These are phyloP conservation scores for Saccostrea glomerata DNA, from an alignment of 1,140 invertebrate genomes.

Conservation along the genomic window DNA sequence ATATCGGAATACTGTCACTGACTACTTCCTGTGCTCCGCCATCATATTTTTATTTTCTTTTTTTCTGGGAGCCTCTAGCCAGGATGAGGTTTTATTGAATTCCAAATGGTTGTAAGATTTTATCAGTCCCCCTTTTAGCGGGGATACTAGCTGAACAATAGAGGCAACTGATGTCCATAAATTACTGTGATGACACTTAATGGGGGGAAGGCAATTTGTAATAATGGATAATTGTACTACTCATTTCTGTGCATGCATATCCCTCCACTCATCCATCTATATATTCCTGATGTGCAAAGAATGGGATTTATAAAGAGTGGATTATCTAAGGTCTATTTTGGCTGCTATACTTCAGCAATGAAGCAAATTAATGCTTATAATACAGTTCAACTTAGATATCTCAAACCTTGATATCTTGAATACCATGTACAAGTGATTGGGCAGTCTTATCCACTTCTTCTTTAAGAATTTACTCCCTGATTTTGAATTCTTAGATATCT, in stretches of 20 bases:
- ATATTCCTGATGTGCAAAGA: background rate
- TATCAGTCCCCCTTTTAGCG: constrained; percentile 27
- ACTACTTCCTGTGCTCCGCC: background rate
- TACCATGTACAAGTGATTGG: no score
- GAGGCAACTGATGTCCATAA: background rate
- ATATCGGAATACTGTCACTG: constrained; percentile 25
- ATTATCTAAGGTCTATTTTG: background rate
- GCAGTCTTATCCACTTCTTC: no score
- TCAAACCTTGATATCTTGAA: no score
- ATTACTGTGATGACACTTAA: constrained; percentile 29
- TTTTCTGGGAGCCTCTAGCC: background rate
- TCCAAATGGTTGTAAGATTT: constrained; percentile 19
- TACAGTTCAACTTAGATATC: no score
- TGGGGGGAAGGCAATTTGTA: constrained; percentile 17
- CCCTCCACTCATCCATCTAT: background rate
- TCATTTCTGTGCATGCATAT: background rate
- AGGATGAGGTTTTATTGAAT: constrained; percentile 14
- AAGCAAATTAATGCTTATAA: no score
- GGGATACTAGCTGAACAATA: background rate
- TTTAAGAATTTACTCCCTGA: no score
- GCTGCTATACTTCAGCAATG: background rate
- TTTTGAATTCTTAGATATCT: no score
- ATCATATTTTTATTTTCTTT: constrained; percentile 6
- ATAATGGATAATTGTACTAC: background rate
- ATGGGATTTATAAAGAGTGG: background rate